Conservation (phyloP, 1,140 invertebrate genomes). For the Gerris buenoi region DNA sequence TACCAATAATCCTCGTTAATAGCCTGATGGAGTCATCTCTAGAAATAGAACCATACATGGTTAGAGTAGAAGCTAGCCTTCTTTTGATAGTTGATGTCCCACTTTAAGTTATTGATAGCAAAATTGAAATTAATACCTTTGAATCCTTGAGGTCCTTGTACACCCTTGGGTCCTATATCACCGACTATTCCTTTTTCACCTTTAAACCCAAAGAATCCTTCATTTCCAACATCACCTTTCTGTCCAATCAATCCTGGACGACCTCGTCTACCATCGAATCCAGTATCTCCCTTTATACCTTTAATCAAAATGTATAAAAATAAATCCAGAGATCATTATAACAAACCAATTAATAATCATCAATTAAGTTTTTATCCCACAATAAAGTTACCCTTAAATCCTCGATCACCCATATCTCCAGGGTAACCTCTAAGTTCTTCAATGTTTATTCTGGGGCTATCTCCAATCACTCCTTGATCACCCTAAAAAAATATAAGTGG, state of each 20-base stretch:
- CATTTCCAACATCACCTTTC: constrained; percentile 37
- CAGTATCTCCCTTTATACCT: constrained; percentile 2
- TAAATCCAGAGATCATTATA: too few relatives aligned
- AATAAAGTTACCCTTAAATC: not conserved
- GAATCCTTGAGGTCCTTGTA: constrained; percentile 29
- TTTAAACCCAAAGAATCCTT: constrained; percentile 17
- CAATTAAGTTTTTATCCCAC: too few relatives aligned
- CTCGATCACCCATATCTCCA: not conserved
- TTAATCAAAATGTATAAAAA: too few relatives aligned
- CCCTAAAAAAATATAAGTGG: not conserved
- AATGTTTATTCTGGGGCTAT: not conserved
- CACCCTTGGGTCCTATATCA: constrained; percentile 28
- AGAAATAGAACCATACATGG: too few relatives aligned
- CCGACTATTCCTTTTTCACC: constrained; percentile 37
- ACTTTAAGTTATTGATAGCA: constrained; percentile 15
- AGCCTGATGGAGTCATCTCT: too few relatives aligned
- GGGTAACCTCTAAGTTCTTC: not conserved
- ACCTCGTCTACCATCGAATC: not conserved
- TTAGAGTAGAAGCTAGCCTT: too few relatives aligned
- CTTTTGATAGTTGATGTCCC: too few relatives aligned
- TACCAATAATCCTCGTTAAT: too few relatives aligned
- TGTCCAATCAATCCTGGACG: constrained; percentile 29
- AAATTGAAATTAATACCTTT: constrained; percentile 35
- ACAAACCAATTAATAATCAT: too few relatives aligned
- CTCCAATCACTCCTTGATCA: not conserved